A percentile compares a stretch with the other conserved stretches of the same genome.
These are phyloP conservation scores for Thyatira batis DNA, from an alignment of 2,888 invertebrate species.

Conservation along the genomic window DNA sequence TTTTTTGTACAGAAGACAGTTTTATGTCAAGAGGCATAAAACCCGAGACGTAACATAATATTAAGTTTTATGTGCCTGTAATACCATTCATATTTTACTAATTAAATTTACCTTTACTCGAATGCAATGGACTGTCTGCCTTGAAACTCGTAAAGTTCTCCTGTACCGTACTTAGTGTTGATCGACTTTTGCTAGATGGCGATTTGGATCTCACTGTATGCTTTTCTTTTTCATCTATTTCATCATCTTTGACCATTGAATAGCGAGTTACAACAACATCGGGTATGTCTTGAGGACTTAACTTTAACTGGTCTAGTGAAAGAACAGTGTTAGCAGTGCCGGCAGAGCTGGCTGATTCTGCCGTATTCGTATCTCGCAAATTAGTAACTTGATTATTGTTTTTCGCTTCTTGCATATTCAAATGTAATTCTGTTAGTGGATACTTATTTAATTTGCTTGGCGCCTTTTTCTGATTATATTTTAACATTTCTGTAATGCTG, in stretches of 20 bases:
- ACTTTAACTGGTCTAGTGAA: constrained; percentile 45
- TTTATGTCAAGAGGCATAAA: no score
- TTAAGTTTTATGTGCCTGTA: no score
- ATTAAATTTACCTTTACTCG: constrained; percentile 63
- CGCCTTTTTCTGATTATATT: constrained; percentile 47
- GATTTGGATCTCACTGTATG: constrained; percentile 57
- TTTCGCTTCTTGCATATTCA: constrained; percentile 50
- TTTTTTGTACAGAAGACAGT: no score
- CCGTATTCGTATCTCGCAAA: constrained; percentile 54
- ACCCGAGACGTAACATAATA: no score
- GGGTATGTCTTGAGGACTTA: constrained; percentile 41
- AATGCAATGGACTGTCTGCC: constrained; percentile 53
- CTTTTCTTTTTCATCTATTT: constrained; percentile 23
- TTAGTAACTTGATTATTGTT: constrained; percentile 46
- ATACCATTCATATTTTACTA: no score
- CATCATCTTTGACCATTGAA: constrained; percentile 20
- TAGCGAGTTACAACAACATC: constrained; percentile 44
- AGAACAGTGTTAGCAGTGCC: constrained; percentile 63
- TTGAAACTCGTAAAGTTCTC: constrained; percentile 64
- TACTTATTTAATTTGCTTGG: constrained; percentile 40
- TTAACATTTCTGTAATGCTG: constrained; percentile 62
- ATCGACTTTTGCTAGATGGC: constrained; percentile 63
- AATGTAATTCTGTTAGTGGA: constrained; percentile 56
- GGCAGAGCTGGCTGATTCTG: constrained; percentile 57
- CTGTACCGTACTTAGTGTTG: constrained; percentile 67